phyloP scores from a whole-genome alignment of 2,888 invertebrate species.

The Serripes groenlandicus region DNA sequence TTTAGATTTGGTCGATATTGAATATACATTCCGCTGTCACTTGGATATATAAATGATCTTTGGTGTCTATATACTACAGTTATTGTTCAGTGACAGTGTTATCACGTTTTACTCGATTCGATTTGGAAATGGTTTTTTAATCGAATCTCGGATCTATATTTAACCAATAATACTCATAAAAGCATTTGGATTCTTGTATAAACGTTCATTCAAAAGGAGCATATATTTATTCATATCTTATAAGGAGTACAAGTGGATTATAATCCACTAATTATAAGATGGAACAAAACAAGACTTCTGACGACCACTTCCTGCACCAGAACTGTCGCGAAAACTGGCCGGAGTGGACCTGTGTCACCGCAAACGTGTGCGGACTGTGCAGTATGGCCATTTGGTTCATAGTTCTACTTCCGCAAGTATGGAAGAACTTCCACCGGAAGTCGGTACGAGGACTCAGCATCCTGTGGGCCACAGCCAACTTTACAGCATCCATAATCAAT shows the following conservation, averaged over 20 bases:
- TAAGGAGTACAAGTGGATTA: background rate
- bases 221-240: too few species aligned
- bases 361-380: conserved; percentile 67
- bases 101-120: too few species aligned
- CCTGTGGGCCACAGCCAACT: conserved; percentile 73
- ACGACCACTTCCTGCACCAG: conserved; percentile 50
- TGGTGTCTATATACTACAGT: too few species aligned
- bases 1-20: too few species aligned
- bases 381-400: conserved; percentile 74
- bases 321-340: conserved; percentile 72
- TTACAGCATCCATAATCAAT: conserved; percentile 72
- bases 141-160: too few species aligned
- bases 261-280: background rate
- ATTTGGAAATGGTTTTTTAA: too few species aligned
- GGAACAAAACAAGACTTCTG: conserved; percentile 1
- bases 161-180: too few species aligned
- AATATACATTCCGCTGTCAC: too few species aligned
- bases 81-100: too few species aligned
- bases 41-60: too few species aligned
- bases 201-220: too few species aligned
- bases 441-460: conserved; percentile 72
- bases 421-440: conserved; percentile 74
- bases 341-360: conserved; percentile 66
- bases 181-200: too few species aligned
- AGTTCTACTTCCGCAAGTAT: conserved; percentile 73